A percentile compares a stretch with the other conserved stretches of the same genome.
phyloP scores from a whole-genome alignment of 2,113 vertebrate genomes.

The Hymenochirus boettgeri region DNA sequence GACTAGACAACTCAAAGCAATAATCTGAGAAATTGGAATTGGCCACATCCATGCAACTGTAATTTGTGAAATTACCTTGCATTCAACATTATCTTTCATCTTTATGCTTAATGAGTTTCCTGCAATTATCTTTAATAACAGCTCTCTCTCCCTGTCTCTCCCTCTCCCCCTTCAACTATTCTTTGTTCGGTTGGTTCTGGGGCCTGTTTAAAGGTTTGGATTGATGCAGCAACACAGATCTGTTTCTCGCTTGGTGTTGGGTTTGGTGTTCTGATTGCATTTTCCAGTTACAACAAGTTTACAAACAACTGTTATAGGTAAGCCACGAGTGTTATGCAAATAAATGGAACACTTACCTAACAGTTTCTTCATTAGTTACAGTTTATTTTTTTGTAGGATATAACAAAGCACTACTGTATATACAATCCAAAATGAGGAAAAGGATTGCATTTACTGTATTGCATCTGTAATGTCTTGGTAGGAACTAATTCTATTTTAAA shows the following conservation, averaged over 20 bases:
- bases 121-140: constrained; percentile 74
- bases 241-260: constrained; percentile 81
- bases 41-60: constrained; percentile 67
- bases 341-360: background rate
- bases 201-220: constrained; percentile 58
- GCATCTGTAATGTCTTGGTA: no score
- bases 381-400: no score
- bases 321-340: constrained; percentile 21
- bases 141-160: constrained; percentile 55
- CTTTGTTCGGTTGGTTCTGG: constrained; percentile 68
- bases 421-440: no score
- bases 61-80: constrained; percentile 74
- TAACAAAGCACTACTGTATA: no score
- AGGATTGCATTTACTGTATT: no score
- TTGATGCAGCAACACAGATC: constrained; percentile 79
- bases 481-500: no score
- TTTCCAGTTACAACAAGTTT: constrained; percentile 85
- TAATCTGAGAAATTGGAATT: constrained; percentile 69
- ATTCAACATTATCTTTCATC: constrained; percentile 76
- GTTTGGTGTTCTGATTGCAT: constrained; percentile 81
- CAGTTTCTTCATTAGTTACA: no score
- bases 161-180: constrained; percentile 59
- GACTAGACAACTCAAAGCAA: constrained; percentile 47
- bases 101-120: constrained; percentile 69
- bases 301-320: constrained; percentile 83